Base-by-base conservation (phyloP, 37 sponge, comb jelly and placozoan genomes). In the Crambe crambe region DNA sequence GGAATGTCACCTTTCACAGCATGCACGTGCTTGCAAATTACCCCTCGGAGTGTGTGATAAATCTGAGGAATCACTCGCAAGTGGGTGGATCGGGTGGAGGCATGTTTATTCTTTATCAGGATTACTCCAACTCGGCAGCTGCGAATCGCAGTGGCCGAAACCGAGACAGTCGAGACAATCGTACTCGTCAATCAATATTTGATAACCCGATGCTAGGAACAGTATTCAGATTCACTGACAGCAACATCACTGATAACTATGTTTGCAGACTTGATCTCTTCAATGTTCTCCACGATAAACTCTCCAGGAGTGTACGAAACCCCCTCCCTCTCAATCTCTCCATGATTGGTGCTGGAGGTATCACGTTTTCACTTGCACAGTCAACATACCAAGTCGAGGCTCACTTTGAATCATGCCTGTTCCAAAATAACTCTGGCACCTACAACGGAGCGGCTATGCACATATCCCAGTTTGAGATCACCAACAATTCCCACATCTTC, bases 271-370 rank as follows among this genome's bases (percentile, higher is more conserved):
- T 58, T 10, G 23, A 70, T 38, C 71, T 70, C 1, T 40, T 70
- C 42, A 18, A 35, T n/a, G 41, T n/a, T 15, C 71, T 70, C 1
- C 37, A 70, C 6, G 25, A 35, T 37, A 39, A 12, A 70, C 71
- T 70, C 0, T 37, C 71, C 17, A 20, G 71, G 15, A 70, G 71
- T 25, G 38, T 70, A n/a, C 6, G 12, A 47, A n/a, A 20, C 39
- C 42, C 29, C 22, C 23, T 37, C 74, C 62, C 72, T 3, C 57
- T 0, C 29, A 72, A 47, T 12, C 51, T 47, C 10, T 47, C 51
- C 51, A 47, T 47, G 27, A 74, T 75, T 20, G 74, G 74, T 3
- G 90, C 77, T 20, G 90, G 80, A 10, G 90, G 90, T 20, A 66
- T 89, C 4, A 37, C 85, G 0, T 1, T 89, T 2, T 30, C 47